Conservation (phyloP, 2,113 vertebrate genomes). For the Triplophysa tibetana region DNA sequence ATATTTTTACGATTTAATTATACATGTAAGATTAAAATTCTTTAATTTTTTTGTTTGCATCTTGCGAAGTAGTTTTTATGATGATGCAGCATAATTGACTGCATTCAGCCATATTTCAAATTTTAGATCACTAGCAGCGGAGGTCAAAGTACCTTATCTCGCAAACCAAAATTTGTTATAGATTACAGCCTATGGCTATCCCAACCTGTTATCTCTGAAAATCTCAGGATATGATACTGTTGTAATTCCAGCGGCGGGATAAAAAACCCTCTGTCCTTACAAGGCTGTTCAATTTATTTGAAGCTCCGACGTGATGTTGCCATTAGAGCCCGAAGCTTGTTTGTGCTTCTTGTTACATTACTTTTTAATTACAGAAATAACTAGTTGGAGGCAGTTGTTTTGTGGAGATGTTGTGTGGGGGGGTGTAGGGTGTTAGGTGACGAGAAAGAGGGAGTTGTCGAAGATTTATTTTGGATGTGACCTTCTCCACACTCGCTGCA, state of each 20-base stretch:
- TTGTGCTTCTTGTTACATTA: constrained; percentile 81
- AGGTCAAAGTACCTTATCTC: background rate
- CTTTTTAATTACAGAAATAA: constrained; percentile 88
- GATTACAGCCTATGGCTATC: constrained; percentile 31
- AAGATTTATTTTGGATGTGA: constrained; percentile 90
- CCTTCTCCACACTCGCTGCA: constrained; percentile 84
- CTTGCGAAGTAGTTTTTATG: no score
- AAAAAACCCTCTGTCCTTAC: constrained; percentile 21
- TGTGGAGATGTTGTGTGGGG: constrained; percentile 61
- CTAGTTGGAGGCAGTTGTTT: constrained; percentile 81
- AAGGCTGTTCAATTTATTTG: constrained; percentile 48
- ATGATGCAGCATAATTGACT: no score
- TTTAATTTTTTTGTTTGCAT: no score
- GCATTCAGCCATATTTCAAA: background rate
- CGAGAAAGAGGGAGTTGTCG: constrained; percentile 59
- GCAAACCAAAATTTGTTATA: constrained; percentile 34
- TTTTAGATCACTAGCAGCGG: constrained; percentile 25
- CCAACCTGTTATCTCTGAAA: constrained; percentile 36
- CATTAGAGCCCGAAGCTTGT: constrained; percentile 56
- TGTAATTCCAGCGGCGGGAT: constrained; percentile 6
- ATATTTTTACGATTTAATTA: no score
- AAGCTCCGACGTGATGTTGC: constrained; percentile 36
- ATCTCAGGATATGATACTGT: constrained; percentile 9
- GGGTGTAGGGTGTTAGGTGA: constrained; percentile 29
- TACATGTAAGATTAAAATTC: no score